Base-by-base conservation (phyloP, 2,888 invertebrate species). In the Orthosia gracilis region DNA sequence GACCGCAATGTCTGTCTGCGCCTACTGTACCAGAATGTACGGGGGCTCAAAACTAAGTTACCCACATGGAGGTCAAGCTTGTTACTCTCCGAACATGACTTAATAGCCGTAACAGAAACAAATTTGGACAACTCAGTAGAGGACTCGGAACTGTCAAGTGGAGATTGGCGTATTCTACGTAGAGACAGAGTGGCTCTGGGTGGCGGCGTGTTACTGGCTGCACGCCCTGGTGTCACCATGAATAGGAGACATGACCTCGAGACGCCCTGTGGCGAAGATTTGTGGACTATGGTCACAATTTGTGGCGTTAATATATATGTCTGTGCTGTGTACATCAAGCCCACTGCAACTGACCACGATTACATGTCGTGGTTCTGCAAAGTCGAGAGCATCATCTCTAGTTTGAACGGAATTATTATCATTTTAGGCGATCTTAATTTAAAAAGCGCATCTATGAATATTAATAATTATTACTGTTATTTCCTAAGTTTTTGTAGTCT, bases 391-490 rank as follows among this genome's bases (percentile, higher is more conserved):
- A 26, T 26, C 26, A 26, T 26, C 26, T 26, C 26, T 26, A 26
- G 26, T 26, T 26, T 26, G 26, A 26, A 26, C 26, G 26, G 26
- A 1, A 26, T 3, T 26, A 26, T 26, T 26, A 26, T 26, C 3
- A 26, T 26, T 26, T 26, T 26, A 26, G 1, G 26, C 26, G 26
- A 26, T 26, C 26, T 26, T 26, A 26, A 26, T 26, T 26, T 26
- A 26, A 26, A 26, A 26, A 26, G 26, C 3, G 26, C 26, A 26
- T 26, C 26, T 26, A 26, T 26, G 26, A 26, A 26, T 26, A 26
- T 26, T 26, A 62, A 63, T 7, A 64, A 61, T 55, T 68, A 73
- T 57, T 68, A 73, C 17, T 73, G 21, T 73, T 68, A 63, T 40
- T 73, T 68, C 9, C 40, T 68, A 45, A 59, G 26, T 40, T 73